A percentile compares a stretch with the other conserved stretches of the same genome.
Conservation (phyloP, 1,140 invertebrate species). For the Drosophila elegans region DNA sequence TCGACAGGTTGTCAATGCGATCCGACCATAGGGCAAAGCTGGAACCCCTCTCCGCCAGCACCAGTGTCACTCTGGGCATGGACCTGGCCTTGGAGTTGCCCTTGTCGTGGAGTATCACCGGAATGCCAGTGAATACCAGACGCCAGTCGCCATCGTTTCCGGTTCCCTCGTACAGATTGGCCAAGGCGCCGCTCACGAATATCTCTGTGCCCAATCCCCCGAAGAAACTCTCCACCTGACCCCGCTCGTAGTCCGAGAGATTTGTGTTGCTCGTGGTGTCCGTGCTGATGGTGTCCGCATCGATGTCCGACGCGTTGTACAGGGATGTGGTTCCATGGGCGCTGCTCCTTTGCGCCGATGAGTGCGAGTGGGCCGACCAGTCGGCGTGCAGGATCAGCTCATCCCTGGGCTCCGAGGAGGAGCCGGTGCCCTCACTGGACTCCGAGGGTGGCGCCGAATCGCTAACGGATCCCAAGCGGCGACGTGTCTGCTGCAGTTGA, state of each 20-base stretch:
- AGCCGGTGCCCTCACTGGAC: slow-evolving; percentile 82
- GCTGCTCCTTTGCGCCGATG: slow-evolving; percentile 73
- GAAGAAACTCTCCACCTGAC: slow-evolving; percentile 92
- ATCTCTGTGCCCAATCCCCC: slow-evolving; percentile 92
- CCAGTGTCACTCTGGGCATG: slow-evolving; percentile 90
- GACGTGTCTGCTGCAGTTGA: slow-evolving; percentile 76
- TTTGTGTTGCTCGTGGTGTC: slow-evolving; percentile 84
- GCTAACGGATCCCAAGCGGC: slow-evolving; percentile 79
- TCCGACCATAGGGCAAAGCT: slow-evolving; percentile 95
- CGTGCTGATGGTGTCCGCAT: slow-evolving; percentile 80
- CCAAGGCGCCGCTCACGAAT: slow-evolving; percentile 91
- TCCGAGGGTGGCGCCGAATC: slow-evolving; percentile 83
- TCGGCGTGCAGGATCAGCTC: slow-evolving; percentile 74
- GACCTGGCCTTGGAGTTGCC: slow-evolving; percentile 90
- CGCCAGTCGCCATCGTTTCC: slow-evolving; percentile 88
- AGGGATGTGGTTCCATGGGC: slow-evolving; percentile 72
- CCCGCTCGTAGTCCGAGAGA: slow-evolving; percentile 89
- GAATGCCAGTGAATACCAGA: slow-evolving; percentile 92
- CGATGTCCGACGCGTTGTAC: slow-evolving; percentile 77
- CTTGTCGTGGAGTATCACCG: slow-evolving; percentile 91
- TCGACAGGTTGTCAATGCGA: slow-evolving; percentile 90
- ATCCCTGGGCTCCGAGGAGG: slow-evolving; percentile 78
- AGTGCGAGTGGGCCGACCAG: slow-evolving; percentile 76
- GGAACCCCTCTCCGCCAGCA: slow-evolving; percentile 93
- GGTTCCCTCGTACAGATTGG: slow-evolving; percentile 91